These are phyloP conservation scores for Thaumatotibia leucotreta DNA, from an alignment of 1,140 invertebrate genomes.

Conservation along the genomic window DNA sequence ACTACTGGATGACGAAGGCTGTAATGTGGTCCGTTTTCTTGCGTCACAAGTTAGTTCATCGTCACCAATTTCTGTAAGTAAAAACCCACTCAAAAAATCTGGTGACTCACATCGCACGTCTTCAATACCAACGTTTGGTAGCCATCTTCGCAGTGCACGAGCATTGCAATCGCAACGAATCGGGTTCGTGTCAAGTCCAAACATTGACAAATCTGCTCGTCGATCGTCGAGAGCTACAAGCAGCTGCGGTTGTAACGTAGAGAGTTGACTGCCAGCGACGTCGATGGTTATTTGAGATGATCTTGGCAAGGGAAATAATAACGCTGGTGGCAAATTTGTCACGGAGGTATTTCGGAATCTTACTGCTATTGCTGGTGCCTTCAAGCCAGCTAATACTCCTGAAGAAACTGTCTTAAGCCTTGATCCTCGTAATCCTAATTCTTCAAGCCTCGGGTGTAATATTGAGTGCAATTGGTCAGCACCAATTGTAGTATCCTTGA, in stretches of 20 bases:
- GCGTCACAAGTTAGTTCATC: constrained; percentile 87
- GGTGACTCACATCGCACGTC: constrained; percentile 83
- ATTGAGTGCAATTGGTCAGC: constrained; percentile 88
- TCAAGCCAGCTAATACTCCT: constrained; percentile 88
- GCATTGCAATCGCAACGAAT: constrained; percentile 91
- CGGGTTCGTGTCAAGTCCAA: constrained; percentile 86
- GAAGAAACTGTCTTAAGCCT: constrained; percentile 87
- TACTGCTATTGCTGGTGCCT: constrained; percentile 82
- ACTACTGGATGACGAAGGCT: constrained; percentile 61
- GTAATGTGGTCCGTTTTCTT: constrained; percentile 77
- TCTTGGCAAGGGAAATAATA: constrained; percentile 92
- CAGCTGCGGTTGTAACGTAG: constrained; percentile 85
- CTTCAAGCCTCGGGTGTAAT: constrained; percentile 86
- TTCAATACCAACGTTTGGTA: constrained; percentile 79
- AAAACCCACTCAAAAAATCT: constrained; percentile 80
- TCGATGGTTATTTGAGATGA: constrained; percentile 88
- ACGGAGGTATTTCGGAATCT: constrained; percentile 88
- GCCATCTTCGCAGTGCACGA: constrained; percentile 86
- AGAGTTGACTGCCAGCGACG: constrained; percentile 86
- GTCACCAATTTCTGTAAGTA: constrained; percentile 85
- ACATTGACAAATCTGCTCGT: constrained; percentile 82
- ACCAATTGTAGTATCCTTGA: constrained; percentile 88
- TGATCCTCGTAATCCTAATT: constrained; percentile 85
- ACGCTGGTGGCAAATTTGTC: constrained; percentile 83
- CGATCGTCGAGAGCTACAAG: constrained; percentile 88